Evolutionary conservation across 2,113 vertebrate species (phyloP), one percentile per base, ranked within the genome.

Genomic region (Helogale parvula): DNA sequence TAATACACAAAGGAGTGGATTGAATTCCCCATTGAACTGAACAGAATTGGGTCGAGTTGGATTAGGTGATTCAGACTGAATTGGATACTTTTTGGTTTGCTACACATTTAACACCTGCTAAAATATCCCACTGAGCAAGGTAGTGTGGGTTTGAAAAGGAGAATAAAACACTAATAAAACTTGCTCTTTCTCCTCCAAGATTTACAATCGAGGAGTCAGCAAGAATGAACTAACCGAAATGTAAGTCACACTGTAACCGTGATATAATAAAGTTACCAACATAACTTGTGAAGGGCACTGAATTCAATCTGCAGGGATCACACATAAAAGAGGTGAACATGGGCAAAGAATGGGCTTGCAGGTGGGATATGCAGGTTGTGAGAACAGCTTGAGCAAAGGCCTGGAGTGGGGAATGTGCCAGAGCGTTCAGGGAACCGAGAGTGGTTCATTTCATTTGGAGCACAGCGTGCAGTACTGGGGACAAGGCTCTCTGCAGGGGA

Each of bases 301-400:
- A 33, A 66, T 47, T 71, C 50, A 45, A 5, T 83, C 54, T 72
- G 12, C 8, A 21, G 41, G 57, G 72, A 74, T 25, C 13, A 1
- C 31, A 71, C 38, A 29, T 41, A 72, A 76, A 74, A 91, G 29
- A 72, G 23, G 1, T 41, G 71, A 66, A 13, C 21, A 1, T 12
- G 15, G 68, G 29, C 50, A 72, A 31, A 94, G 60, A 90, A 2
- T 2, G 57, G 60, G 12, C 15, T 19, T 7, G 57, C 7, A 19
- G 69, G 21, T 5, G 14, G 74, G 38, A 2, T 21, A 47, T 31
- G 38, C 3, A 65, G 91, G 60, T 25, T 72, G 85, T 77, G 6
- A 47, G 60, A 88, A 88, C 63, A 96, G 93, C 68, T 15, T 92
- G 96, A 66, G 74, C 72, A 68, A 94, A 93, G 66, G 92, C 93